Evolutionary conservation across 2,113 vertebrate genomes (phyloP).

Genomic region (Aplodontia rufa): DNA sequence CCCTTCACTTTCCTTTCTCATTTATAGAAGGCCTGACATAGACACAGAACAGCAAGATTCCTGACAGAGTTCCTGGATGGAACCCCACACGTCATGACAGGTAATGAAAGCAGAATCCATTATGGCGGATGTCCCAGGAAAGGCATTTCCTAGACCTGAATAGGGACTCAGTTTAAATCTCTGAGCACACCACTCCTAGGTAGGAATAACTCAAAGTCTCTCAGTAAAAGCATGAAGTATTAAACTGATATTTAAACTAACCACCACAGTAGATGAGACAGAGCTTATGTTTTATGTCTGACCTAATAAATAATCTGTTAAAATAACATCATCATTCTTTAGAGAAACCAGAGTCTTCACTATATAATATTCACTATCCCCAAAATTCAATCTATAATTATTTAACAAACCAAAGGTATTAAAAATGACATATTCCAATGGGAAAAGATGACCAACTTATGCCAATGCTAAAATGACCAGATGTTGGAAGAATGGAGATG

Average conservation of each 20-base stretch:
- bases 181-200: not conserved
- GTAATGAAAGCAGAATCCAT: not conserved
- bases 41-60: not conserved
- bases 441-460: not conserved
- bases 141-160: not conserved
- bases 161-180: not conserved
- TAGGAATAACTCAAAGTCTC: not conserved
- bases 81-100: not conserved
- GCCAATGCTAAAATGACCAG: not conserved
- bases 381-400: not conserved
- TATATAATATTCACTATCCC: not conserved
- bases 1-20: not conserved
- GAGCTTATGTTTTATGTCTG: not conserved
- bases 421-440: not conserved
- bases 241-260: not conserved
- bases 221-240: not conserved
- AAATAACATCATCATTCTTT: not conserved
- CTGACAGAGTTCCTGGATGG: not conserved
- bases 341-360: not conserved
- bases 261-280: not conserved
- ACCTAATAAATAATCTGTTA: not conserved
- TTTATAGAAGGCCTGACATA: not conserved
- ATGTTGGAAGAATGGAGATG: not conserved
- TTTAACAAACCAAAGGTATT: not conserved
- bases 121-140: not conserved